These are phyloP conservation scores for Deroplatys truncata DNA, from an alignment of 2,888 invertebrate species.

Conservation along the genomic window DNA sequence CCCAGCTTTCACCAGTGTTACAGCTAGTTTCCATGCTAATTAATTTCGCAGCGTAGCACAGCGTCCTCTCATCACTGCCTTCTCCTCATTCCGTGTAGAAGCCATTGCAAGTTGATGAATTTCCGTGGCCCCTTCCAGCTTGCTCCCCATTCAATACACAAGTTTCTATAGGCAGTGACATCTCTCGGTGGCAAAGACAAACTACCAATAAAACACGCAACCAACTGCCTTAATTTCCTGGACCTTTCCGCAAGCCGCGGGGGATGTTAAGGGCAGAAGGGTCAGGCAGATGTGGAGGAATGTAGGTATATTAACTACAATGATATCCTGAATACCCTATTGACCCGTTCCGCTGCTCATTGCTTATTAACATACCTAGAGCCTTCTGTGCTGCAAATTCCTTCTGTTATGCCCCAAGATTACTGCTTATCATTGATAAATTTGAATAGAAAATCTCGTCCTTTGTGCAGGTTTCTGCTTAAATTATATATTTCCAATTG, in stretches of 20 bases:
- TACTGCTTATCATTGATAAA: too few species aligned
- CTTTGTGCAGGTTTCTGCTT: too few species aligned
- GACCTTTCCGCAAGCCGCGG: background rate
- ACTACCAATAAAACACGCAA: constrained; percentile 15
- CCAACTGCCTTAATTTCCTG: constrained; percentile 15
- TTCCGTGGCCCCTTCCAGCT: background rate
- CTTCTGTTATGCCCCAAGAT: too few species aligned
- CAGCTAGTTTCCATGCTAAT: constrained; percentile 6
- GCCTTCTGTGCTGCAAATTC: too few species aligned
- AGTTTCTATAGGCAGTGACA: constrained; percentile 2
- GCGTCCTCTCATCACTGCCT: background rate
- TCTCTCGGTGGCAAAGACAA: constrained; percentile 16
- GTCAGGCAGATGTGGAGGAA: too few species aligned
- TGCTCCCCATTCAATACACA: background rate
- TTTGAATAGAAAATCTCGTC: too few species aligned
- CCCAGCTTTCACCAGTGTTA: background rate
- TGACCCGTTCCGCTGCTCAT: background rate
- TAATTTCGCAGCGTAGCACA: constrained; percentile 3
- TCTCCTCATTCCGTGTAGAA: background rate
- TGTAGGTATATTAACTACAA: background rate
- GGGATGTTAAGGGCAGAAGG: background rate
- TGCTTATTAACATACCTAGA: too few species aligned
- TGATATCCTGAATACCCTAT: background rate
- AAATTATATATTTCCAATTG: too few species aligned
- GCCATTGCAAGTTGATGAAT: constrained; percentile 15